A percentile compares a stretch with the other conserved stretches of the same genome.
Conservation (phyloP, 2,113 vertebrate genomes). For the Solenodon paradoxus region DNA sequence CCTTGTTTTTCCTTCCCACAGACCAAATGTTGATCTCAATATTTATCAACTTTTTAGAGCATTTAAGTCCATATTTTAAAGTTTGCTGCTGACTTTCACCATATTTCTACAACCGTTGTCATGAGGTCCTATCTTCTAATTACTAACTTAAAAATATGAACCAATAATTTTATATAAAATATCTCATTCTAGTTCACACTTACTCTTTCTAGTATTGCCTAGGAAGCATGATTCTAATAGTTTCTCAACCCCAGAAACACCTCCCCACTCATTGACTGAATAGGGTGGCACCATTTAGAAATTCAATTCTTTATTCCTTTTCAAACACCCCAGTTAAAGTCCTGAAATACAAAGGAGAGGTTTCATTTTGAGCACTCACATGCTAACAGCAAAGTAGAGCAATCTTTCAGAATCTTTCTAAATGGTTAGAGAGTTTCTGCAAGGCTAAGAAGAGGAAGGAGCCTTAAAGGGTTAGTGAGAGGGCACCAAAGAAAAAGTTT, state of each 20-base stretch:
- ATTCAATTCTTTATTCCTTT: constrained; percentile 8
- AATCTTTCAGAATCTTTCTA: not conserved
- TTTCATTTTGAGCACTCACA: not conserved
- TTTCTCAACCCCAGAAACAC: not conserved
- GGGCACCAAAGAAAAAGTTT: constrained; percentile 13
- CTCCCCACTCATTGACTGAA: not conserved
- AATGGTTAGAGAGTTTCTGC: not conserved
- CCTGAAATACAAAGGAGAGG: not conserved
- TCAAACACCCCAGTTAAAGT: not conserved
- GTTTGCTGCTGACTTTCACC: not conserved
- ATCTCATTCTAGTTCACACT: not conserved
- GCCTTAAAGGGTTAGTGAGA: constrained; percentile 9
- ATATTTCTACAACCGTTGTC: not conserved
- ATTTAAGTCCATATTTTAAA: not conserved
- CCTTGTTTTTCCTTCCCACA: constrained; percentile 18
- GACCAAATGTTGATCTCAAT: not conserved
- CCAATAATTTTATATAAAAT: not conserved
- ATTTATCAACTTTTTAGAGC: not conserved
- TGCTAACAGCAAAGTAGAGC: not conserved
- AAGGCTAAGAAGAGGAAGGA: not conserved
- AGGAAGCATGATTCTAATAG: not conserved
- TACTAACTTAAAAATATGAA: constrained; percentile 33
- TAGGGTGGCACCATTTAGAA: not conserved
- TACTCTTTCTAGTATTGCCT: not conserved
- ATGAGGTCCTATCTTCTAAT: not conserved